Evolutionary conservation across 92 coral and sea anemone species (phyloP), one percentile per base, ranked within the genome.

Genomic region (Phymanthus crucifer): DNA sequence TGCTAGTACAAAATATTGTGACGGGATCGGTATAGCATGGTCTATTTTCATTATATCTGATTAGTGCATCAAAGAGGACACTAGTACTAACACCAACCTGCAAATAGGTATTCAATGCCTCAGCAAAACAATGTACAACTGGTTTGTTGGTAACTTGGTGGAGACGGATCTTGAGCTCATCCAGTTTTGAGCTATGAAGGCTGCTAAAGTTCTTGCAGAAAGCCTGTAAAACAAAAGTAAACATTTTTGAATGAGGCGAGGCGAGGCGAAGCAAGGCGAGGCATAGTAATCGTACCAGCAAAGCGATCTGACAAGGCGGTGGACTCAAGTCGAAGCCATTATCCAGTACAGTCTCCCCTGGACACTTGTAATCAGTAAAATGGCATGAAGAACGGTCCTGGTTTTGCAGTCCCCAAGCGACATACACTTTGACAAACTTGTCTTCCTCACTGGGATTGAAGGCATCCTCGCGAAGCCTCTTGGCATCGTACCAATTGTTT

Each of bases 381-480:
- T 90, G 94, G 43, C 94, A 90, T 0, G 74, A 66, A 26, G 89
- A 84, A 58, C 91, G 89, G 78, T 90, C 87, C 48, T 84, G 94
- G 66, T 84, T 85, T 45, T 52, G 86, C 19, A 90, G 86, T 19
- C 94, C 94, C 94, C 94, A 90, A 21, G 83, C 88, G 19, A 90
- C 76, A 77, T 84, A 86, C 70, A 90, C 83, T 33, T 83, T 85
- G 50, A 90, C 76, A 18, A 84, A 80, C 23, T 73, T 73, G 72
- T 90, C 94, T 71, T 90, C 94, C 40, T 86, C 75, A 71, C 94
- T 90, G 32, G 94, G 94, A 35, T 75, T 82, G 40, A 90, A 90
- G 3, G 89, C 86, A 9, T 72, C 73, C 0, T 83, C 78, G 0
- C 85, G 83, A 64, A 90, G 81, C 21, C 87, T 66, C 71, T 68